These are phyloP conservation scores for Menidia menidia DNA, from an alignment of 2,797 vertebrate genomes.

Conservation along the genomic window DNA sequence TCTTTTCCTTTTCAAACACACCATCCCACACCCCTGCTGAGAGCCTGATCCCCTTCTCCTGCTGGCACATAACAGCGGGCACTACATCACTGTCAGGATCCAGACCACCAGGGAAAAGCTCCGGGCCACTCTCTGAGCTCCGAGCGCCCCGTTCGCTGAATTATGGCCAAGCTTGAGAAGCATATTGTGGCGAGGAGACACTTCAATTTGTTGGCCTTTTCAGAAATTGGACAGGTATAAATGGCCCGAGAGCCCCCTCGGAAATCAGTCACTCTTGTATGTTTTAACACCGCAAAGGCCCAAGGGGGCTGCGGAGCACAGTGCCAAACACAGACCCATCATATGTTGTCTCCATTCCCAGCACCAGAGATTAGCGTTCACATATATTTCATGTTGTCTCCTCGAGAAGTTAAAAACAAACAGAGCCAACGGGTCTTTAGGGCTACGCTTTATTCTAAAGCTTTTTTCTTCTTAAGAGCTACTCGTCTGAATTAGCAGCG, in stretches of 20 bases:
- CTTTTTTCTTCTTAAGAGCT: not conserved
- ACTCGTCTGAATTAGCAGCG: constrained; percentile 26
- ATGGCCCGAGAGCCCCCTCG: constrained; percentile 51
- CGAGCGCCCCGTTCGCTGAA: constrained; percentile 73
- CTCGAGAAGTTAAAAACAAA: constrained; percentile 36
- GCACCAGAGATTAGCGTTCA: constrained; percentile 32
- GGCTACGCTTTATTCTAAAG: constrained; percentile 6
- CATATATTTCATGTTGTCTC: constrained; percentile 36
- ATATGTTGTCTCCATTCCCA: constrained; percentile 32
- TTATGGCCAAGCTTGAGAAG: constrained; percentile 68
- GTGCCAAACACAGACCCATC: constrained; percentile 33
- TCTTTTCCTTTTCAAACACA: constrained; percentile 50
- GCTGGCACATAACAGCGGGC: constrained; percentile 84
- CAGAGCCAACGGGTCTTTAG: constrained; percentile 3
- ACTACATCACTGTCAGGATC: constrained; percentile 90
- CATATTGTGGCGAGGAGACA: constrained; percentile 54
- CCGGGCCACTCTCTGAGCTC: constrained; percentile 72
- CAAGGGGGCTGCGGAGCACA: constrained; percentile 28
- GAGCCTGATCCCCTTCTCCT: constrained; percentile 69
- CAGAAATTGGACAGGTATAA: constrained; percentile 76
- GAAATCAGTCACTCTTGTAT: constrained; percentile 65
- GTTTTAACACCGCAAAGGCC: constrained; percentile 41
- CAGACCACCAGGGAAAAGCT: constrained; percentile 86
- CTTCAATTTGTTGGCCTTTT: constrained; percentile 77
- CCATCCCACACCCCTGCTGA: constrained; percentile 70